Conservation (phyloP, 92 coral and sea anemone genomes). For the Zoanthus sociatus region DNA sequence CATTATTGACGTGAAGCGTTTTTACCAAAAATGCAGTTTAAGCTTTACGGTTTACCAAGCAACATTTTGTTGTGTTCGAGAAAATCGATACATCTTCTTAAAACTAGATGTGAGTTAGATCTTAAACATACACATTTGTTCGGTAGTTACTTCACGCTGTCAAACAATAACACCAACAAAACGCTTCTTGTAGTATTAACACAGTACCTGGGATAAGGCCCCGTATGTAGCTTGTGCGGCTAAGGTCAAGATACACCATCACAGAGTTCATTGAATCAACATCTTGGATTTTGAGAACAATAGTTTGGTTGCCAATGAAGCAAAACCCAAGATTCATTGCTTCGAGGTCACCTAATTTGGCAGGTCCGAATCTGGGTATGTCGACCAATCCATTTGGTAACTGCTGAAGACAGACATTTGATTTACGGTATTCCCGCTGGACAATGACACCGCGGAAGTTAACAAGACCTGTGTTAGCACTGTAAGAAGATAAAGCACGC, state of each 20-base stretch:
- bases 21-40: too few relatives aligned
- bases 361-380: conserved; percentile 81
- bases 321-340: conserved; percentile 76
- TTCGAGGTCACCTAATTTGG: conserved; percentile 50
- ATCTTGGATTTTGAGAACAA: conserved; percentile 81
- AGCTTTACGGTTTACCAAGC: too few relatives aligned
- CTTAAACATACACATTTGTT: too few relatives aligned
- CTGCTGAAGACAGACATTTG: conserved; percentile 74
- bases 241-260: conserved; percentile 85
- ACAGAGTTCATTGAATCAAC: conserved; percentile 76
- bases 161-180: too few relatives aligned
- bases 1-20: too few relatives aligned
- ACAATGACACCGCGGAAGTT: conserved; percentile 81
- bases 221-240: conserved; percentile 62
- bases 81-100: too few relatives aligned
- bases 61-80: too few relatives aligned
- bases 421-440: conserved; percentile 81
- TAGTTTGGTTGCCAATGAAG: conserved; percentile 70
- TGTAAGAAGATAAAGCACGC: neutral
- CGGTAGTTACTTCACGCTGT: too few relatives aligned
- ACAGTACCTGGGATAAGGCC: conserved; percentile 86
- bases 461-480: conserved; percentile 49
- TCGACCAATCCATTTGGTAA: conserved; percentile 69
- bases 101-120: too few relatives aligned
- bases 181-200: too few relatives aligned